Evolutionary conservation across 1,140 invertebrate genomes (phyloP), one percentile per base, ranked within the genome.

Genomic region (Pomacea maculata): DNA sequence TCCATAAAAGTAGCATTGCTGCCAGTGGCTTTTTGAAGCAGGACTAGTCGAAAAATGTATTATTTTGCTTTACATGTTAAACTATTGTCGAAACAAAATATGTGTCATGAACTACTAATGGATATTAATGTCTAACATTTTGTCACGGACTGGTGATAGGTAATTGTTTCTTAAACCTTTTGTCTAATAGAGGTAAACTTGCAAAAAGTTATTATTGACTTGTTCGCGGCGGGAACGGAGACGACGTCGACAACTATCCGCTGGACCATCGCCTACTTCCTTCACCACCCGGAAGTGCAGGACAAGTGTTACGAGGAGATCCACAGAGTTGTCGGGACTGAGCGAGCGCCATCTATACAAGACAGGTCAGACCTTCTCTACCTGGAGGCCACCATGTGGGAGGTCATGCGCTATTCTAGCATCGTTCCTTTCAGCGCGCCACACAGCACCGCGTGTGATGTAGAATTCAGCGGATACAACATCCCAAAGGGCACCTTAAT

Each of bases 171-270:
- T 78, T 17, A 11, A 63, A 34, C 57, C 9, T 52, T 78, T 61
- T 29, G 45, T 78, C 63, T 84, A 72, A 29, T 65, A 86, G 86
- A 83, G 45, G 61, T 73, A 68, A 81, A 86, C 29, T 76, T 87
- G 52, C 6, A 19, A 67, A 71, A 71, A 17, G 57, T 78, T 8
- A 80, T 90, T 25, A 34, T 79, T 14, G 97, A 98, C 91, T 92
- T 98, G 80, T 97, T 96, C 87, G 96, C 96, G 0, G 97, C 97
- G 63, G 96, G 96, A 1, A 93, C 96, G 21, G 97, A 98, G 87
- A 98, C 97, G 0, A 95, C 96, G 0, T 90, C 96, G 55, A 94
- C 95, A 0, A 96, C 96, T 0, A 88, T 98, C 17, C 93, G 95
- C 45, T 99, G 97, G 97, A 95, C 96, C 83, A 90, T 97, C 29